phyloP scores from a whole-genome alignment of 2,797 vertebrate species.

The Potorous gilbertii region DNA sequence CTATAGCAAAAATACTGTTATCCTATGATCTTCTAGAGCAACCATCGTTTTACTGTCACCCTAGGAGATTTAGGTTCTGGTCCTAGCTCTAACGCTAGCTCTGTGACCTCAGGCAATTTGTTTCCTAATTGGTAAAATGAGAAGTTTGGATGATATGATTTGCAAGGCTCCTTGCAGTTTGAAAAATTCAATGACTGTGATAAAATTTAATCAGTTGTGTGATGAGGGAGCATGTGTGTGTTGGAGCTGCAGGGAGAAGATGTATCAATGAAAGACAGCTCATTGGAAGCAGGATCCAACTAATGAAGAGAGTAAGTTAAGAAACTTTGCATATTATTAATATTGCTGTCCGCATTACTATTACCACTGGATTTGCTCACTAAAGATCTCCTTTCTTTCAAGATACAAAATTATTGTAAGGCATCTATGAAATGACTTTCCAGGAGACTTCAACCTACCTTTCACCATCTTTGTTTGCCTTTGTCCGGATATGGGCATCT shows the following conservation, averaged over 20 bases:
- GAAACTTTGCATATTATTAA: not conserved
- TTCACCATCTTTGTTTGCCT: not conserved
- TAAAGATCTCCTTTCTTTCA: not conserved
- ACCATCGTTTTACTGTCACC: fast-evolving
- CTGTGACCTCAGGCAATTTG: not conserved
- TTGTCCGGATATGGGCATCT: not conserved
- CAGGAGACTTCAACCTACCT: not conserved
- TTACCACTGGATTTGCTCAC: not conserved
- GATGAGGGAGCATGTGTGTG: not conserved
- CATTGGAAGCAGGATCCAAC: not conserved
- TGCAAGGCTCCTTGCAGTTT: not conserved
- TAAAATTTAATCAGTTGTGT: not conserved
- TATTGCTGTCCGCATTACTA: not conserved
- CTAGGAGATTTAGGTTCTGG: not conserved
- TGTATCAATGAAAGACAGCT: not conserved
- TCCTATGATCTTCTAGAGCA: no score
- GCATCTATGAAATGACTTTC: not conserved
- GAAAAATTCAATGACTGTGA: not conserved
- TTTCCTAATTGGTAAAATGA: not conserved
- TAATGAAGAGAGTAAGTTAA: not conserved
- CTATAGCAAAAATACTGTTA: fast-evolving
- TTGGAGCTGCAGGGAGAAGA: not conserved
- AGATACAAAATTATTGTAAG: not conserved
- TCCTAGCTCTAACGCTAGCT: not conserved
- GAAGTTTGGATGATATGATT: not conserved